Evolutionary conservation across 1,140 invertebrate genomes (phyloP).

Genomic region (Notospermus geniculatus): DNA sequence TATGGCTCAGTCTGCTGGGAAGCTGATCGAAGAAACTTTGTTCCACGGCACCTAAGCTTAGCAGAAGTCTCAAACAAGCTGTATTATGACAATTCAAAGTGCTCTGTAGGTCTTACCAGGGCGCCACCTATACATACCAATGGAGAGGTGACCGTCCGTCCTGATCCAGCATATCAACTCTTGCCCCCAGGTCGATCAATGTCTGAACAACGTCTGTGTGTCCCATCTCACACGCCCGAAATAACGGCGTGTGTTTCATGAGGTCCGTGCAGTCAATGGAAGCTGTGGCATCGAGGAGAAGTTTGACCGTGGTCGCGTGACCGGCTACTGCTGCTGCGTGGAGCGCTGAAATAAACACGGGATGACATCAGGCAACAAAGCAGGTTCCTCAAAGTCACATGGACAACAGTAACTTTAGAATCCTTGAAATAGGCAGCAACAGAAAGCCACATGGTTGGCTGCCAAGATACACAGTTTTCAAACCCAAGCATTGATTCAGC

Average conservation of each 20-base stretch:
- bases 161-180: conserved; percentile 47
- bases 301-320: conserved; percentile 48
- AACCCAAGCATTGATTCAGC: too few relatives aligned
- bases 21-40: too few relatives aligned
- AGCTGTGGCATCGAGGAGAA: conserved; percentile 47
- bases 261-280: conserved; percentile 48
- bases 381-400: too few relatives aligned
- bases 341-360: conserved; percentile 44
- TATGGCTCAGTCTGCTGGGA: too few relatives aligned
- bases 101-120: too few relatives aligned
- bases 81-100: too few relatives aligned
- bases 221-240: conserved; percentile 56
- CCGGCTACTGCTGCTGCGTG: conserved; percentile 54
- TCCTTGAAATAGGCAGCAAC: background rate
- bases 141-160: conserved; percentile 56
- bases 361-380: too few relatives aligned
- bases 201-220: conserved; percentile 53
- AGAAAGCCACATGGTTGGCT: background rate
- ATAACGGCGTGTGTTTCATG: conserved; percentile 53
- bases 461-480: too few relatives aligned
- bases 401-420: background rate
- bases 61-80: too few relatives aligned
- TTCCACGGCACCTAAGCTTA: too few relatives aligned
- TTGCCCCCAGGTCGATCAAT: conserved; percentile 50
- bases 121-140: conserved; percentile 53